Base-by-base conservation (phyloP, 2,888 invertebrate genomes). In the Eulithis testata region DNA sequence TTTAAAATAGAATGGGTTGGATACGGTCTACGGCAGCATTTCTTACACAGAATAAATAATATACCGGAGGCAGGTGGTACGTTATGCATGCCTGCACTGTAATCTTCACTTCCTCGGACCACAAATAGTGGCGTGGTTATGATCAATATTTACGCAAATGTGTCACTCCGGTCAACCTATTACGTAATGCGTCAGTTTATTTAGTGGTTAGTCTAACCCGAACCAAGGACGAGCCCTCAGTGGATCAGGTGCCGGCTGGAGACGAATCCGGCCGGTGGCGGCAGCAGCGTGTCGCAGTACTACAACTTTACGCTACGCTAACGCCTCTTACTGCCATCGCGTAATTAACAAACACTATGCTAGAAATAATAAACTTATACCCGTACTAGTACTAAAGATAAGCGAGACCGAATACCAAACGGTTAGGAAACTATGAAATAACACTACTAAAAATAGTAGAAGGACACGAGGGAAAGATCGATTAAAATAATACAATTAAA, bases 101-200 rank as follows among this genome's bases (percentile, higher is more conserved):
- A 79, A 77, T 76, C 80, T 73, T 77, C 72, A 79, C 79, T 82
- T 82, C 82, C 81, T 81, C 76, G 73, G 77, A 70, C 78, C 76
- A 79, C 75, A 78, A 21, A 6, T 31, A 31, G 85, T 88, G 88
- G 86, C 84, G 86, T 87, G 87, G 87, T 87, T 84, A 82, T 85
- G 82, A 84, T 87, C 88, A 90, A 91, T 91, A 91, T 92, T 92
- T 90, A 88, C 87, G 81, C 87, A 88, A 86, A 88, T 89, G 86
- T 86, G 81, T 83, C 85, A 86, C 78, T 80, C 74, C 75, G 77
- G 78, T 74, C 77, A 79, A 75, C 69, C 75, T 73, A 81, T 90
- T 90, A 90, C 89, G 89, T 90, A 88, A 90, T 84, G 76, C 78
- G 78, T 76, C 75, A 75, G 79, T 83, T 84, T 85, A 78, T 81